These are phyloP conservation scores for Macrotis lagotis DNA, from an alignment of 2,113 vertebrate genomes.

Conservation along the genomic window DNA sequence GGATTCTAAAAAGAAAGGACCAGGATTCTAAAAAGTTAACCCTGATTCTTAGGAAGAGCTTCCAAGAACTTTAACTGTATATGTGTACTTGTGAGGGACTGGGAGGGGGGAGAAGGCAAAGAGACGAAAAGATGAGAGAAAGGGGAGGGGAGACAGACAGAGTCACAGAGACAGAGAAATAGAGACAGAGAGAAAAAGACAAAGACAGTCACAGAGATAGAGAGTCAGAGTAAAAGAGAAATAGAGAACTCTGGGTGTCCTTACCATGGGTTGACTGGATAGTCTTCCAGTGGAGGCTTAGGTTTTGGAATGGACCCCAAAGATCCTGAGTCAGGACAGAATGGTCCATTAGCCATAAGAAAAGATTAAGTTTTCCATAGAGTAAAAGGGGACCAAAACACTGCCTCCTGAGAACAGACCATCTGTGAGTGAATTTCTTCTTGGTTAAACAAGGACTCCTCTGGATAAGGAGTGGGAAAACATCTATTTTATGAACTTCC, in stretches of 20 bases:
- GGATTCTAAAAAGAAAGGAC: neutral
- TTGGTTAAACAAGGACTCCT: neutral
- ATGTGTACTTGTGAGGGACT: neutral
- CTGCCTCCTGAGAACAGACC: neutral
- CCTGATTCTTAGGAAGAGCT: slow-evolving; percentile 35
- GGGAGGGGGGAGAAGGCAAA: neutral
- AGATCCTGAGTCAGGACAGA: neutral
- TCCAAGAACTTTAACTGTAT: slow-evolving; percentile 13
- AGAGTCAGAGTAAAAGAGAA: neutral
- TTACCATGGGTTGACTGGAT: neutral
- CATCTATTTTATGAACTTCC: neutral
- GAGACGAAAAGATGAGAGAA: neutral
- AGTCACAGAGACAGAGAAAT: neutral
- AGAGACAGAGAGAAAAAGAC: too few relatives aligned
- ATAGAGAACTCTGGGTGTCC: neutral
- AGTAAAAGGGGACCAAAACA: neutral
- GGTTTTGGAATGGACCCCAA: neutral
- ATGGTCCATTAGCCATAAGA: neutral
- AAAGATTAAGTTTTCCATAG: neutral
- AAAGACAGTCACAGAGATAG: neutral
- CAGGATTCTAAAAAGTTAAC: slow-evolving; percentile 36
- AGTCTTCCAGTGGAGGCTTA: neutral
- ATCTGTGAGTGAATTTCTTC: neutral
- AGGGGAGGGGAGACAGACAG: neutral
- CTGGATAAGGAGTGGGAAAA: neutral